Percentiles rank a stretch among this genome's conserved stretches.
These are phyloP conservation scores for Scalopus aquaticus DNA, from an alignment of 2,113 vertebrate genomes.

Conservation along the genomic window DNA sequence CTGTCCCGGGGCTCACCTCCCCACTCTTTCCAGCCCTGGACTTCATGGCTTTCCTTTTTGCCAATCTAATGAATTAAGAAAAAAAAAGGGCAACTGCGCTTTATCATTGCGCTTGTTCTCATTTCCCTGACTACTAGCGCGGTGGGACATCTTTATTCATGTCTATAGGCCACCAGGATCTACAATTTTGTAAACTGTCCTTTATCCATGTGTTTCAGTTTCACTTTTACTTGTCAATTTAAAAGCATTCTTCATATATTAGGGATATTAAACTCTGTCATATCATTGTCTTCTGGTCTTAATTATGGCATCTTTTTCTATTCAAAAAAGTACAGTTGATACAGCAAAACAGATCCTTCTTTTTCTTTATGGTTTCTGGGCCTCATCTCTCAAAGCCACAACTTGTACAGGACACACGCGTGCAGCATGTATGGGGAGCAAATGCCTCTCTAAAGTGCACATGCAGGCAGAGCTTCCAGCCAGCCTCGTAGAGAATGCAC, in stretches of 20 bases:
- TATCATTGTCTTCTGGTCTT: neutral
- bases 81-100: neutral
- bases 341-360: neutral
- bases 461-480: neutral
- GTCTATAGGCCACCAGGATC: neutral
- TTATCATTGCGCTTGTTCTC: neutral
- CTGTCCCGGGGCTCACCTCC: neutral
- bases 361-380: neutral
- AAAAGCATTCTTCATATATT: neutral
- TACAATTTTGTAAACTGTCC: neutral
- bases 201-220: neutral
- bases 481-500: neutral
- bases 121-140: neutral
- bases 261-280: neutral
- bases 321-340: neutral
- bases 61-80: neutral
- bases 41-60: neutral
- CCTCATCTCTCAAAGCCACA: neutral
- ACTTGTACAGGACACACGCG: fast-evolving
- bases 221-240: neutral
- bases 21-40: neutral
- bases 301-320: neutral
- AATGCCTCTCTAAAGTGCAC: neutral
- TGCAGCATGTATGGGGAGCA: neutral
- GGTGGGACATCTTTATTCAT: neutral